Percentiles rank a stretch among this genome's conserved stretches.
These are phyloP conservation scores for Pseudonaja textilis DNA, from an alignment of 2,113 vertebrate species.

Conservation along the genomic window DNA sequence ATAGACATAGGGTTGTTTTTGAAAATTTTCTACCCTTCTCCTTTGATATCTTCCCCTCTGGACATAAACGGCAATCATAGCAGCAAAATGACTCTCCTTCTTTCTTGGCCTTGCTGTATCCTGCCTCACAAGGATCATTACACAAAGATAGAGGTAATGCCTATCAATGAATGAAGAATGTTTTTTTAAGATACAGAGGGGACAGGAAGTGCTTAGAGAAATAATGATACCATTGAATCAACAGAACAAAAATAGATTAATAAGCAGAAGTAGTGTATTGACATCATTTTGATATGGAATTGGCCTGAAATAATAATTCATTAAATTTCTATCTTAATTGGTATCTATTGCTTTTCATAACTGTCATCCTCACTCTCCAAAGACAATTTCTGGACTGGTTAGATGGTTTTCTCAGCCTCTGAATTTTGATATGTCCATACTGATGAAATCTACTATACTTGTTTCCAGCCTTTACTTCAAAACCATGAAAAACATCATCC, in stretches of 20 bases:
- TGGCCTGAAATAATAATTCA: background rate
- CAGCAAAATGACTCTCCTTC: background rate
- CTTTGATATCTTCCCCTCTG: background rate
- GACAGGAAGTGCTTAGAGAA: no score
- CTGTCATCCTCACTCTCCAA: no score
- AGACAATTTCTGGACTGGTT: no score
- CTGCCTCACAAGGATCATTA: background rate
- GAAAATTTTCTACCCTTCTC: background rate
- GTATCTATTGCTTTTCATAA: background rate
- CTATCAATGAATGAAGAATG: background rate
- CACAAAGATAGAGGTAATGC: background rate
- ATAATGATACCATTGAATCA: background rate
- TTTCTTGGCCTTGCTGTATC: background rate
- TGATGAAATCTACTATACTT: no score
- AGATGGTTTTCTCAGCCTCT: no score
- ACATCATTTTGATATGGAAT: background rate
- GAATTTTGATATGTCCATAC: no score
- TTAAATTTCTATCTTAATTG: no score
- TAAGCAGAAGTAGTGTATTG: background rate
- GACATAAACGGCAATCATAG: background rate
- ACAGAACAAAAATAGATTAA: background rate
- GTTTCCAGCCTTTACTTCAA: no score
- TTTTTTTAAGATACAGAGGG: background rate
- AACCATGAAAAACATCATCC: no score
- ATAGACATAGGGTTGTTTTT: no score